These are phyloP conservation scores for Drosophila teissieri DNA, from an alignment of 1,140 invertebrate species.

Conservation along the genomic window DNA sequence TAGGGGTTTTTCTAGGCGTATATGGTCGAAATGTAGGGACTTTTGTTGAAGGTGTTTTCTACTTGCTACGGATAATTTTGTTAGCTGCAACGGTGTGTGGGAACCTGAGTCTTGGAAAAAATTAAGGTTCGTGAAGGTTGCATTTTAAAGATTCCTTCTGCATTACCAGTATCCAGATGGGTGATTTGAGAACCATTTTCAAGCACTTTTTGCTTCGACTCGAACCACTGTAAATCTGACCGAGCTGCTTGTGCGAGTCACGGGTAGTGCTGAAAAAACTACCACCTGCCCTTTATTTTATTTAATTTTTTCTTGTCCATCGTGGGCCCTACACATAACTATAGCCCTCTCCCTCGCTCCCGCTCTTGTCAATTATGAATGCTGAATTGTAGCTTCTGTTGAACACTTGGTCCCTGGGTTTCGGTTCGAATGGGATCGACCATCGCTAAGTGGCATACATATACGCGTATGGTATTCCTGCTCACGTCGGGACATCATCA, in stretches of 20 bases:
- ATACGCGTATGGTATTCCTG: constrained; percentile 45
- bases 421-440: neutral
- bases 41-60: constrained; percentile 8
- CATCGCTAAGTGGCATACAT: constrained; percentile 74
- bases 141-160: neutral
- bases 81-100: neutral
- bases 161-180: neutral
- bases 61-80: constrained; percentile 36
- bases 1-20: neutral
- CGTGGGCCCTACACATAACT: constrained; percentile 40
- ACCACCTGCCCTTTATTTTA: constrained; percentile 79
- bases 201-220: neutral
- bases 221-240: constrained; percentile 74
- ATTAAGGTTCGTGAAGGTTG: neutral
- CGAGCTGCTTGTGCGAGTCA: constrained; percentile 66
- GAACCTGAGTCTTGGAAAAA: constrained; percentile 21
- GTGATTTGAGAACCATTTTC: neutral
- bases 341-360: constrained; percentile 24
- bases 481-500: constrained; percentile 69
- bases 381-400: constrained; percentile 82
- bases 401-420: constrained; percentile 67
- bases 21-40: neutral
- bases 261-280: constrained; percentile 66
- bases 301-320: constrained; percentile 60
- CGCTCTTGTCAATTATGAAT: constrained; percentile 77